phyloP scores from a whole-genome alignment of 2,797 vertebrate genomes.

The Cirrhinus mrigala region DNA sequence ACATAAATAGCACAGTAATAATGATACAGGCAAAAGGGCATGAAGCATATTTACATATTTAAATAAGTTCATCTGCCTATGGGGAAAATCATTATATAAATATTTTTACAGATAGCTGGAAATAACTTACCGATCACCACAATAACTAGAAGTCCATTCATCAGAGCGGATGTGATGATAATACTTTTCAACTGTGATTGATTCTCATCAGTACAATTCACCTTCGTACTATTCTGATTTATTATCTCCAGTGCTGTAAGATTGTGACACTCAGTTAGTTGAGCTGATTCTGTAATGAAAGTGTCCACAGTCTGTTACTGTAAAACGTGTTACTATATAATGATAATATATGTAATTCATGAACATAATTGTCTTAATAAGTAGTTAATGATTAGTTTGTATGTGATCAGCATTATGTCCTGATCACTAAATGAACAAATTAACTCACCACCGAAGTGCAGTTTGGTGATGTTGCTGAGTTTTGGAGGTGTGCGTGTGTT shows the following conservation, averaged over 20 bases:
- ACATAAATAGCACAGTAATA: no score
- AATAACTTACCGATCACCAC: neutral
- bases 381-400: no score
- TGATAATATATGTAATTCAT: neutral
- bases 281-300: neutral
- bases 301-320: no score
- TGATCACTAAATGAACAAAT: neutral
- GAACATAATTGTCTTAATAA: no score
- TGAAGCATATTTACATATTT: neutral
- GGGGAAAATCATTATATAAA: neutral
- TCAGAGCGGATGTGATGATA: neutral
- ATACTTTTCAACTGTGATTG: neutral
- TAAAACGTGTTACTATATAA: neutral
- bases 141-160: neutral
- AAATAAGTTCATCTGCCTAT: neutral
- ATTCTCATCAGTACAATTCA: neutral
- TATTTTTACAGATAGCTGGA: neutral
- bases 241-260: no score
- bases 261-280: no score
- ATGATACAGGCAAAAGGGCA: no score
- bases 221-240: neutral
- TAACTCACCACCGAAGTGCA: neutral
- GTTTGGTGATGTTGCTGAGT: conserved; percentile 1
- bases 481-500: neutral
- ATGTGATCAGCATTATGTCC: neutral